Evolutionary conservation across 2,113 vertebrate genomes (phyloP).

Genomic region (Eolophus roseicapilla): DNA sequence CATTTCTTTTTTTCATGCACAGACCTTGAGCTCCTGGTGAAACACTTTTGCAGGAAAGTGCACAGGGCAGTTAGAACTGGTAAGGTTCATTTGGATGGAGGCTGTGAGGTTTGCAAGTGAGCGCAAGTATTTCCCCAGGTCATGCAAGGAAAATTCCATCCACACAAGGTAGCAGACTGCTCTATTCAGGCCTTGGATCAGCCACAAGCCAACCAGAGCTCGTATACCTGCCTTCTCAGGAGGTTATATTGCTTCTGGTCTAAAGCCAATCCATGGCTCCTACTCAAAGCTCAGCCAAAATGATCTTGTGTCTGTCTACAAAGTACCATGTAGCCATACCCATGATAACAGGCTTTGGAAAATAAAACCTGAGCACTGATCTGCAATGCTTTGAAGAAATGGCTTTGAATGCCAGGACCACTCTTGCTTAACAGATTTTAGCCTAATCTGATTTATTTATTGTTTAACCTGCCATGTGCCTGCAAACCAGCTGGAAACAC

Average conservation of each 20-base stretch:
- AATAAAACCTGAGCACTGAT: constrained; percentile 29
- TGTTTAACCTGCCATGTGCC: constrained; percentile 68
- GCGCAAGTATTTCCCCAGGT: background rate
- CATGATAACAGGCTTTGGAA: constrained; percentile 57
- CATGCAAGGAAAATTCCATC: constrained; percentile 12
- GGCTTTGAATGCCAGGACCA: constrained; percentile 50
- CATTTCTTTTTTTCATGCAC: background rate
- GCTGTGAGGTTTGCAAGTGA: constrained; percentile 8
- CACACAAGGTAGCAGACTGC: background rate
- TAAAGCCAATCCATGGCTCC: background rate
- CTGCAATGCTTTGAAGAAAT: constrained; percentile 54
- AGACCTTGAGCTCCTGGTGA: background rate
- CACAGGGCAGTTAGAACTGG: background rate
- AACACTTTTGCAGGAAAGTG: background rate
- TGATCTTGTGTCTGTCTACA: constrained; percentile 39
- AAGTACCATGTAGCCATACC: constrained; percentile 24
- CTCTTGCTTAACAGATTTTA: constrained; percentile 60
- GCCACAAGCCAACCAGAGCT: background rate
- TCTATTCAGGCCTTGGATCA: background rate
- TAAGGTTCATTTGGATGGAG: background rate
- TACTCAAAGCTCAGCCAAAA: constrained; percentile 14
- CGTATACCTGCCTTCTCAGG: background rate
- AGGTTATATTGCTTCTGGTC: background rate
- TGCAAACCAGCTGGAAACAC: constrained; percentile 66
- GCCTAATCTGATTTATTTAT: constrained; percentile 63